Percentiles rank a stretch among this genome's conserved stretches.
phyloP scores from a whole-genome alignment of 2,888 invertebrate species.

The Stenotaenia linearis region DNA sequence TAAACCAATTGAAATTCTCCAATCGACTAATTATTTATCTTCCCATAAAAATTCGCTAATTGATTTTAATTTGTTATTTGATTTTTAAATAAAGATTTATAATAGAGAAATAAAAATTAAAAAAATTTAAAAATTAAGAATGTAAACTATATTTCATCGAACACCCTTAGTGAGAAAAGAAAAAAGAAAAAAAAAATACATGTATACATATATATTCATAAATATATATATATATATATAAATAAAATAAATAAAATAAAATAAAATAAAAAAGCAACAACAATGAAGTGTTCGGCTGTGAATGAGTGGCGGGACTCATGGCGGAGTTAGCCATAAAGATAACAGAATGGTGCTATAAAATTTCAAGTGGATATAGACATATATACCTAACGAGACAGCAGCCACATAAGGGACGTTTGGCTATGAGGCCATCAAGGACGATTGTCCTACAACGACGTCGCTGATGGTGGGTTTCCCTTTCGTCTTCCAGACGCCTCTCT shows the following conservation, averaged over 20 bases:
- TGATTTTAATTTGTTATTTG: not conserved
- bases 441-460: constrained; percentile 23
- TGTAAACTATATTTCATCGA: not conserved
- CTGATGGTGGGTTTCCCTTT: constrained; percentile 26
- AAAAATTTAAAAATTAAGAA: not conserved
- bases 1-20: not conserved
- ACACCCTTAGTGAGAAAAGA: not conserved
- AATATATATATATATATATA: not conserved
- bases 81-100: not conserved
- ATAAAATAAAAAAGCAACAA: constrained; percentile 21
- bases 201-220: too few relatives aligned
- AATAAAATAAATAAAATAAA: not conserved
- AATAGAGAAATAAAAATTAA: not conserved
- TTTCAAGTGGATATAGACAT: constrained; percentile 32
- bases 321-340: constrained; percentile 32
- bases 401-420: constrained; percentile 26
- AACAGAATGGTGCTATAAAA: constrained; percentile 32
- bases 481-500: constrained; percentile 24
- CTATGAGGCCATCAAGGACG: constrained; percentile 24
- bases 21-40: not conserved
- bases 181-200: not conserved
- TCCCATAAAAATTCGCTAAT: not conserved
- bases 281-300: constrained; percentile 31
- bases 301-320: constrained; percentile 31
- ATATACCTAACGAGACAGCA: constrained; percentile 31